Base-by-base conservation (phyloP, 1,140 invertebrate species). In the Mercenaria mercenaria region DNA sequence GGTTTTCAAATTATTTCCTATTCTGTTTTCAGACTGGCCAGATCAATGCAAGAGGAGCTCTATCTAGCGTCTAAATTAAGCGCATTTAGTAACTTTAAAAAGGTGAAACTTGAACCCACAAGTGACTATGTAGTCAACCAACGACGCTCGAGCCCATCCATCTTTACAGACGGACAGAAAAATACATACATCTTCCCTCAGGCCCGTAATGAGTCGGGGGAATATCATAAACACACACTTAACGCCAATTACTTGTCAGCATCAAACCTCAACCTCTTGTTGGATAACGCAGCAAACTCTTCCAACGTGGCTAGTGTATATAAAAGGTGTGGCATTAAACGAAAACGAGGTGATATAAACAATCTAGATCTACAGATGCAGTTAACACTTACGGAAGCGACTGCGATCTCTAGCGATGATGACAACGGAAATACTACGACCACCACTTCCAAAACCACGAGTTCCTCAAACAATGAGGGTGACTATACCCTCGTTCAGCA, bases 401-500 rank as follows among this genome's bases (percentile, higher is more conserved):
- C 94, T 91, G 93, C 94, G 67, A 92, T 95, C 79, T 95, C 95
- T 50, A 95, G 95, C 77, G 95, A 95, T 92, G 95, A 96, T 80
- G 93, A 91, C 80, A 93, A 91, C 77, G 80, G 90, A 76, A 93
- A 92, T 93, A 94, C 97, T 97, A 96, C 97, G 96, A 97, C 95
- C 97, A 97, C 94, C 61, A 95, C 96, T 97, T 97, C 95, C 97
- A 98, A 95, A 97, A 96, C 95, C 74, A 94, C 93, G 41, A 96
- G 94, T 89, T 96, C 96, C 20, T 96, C 95, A 1, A 95, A 94
- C 89, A 94, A 90, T 41, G 99, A 99, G 96, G 99, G 99, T 67
- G 99, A 99, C 96, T 99, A 99, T 96, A 98, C 99, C 96, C 97
- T 99, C 95, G 99, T 99, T 43, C 99, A 99, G 96, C 99, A 99